These are phyloP conservation scores for Macrosoma leucophasiata DNA, from an alignment of 2,888 invertebrate genomes.

Conservation along the genomic window DNA sequence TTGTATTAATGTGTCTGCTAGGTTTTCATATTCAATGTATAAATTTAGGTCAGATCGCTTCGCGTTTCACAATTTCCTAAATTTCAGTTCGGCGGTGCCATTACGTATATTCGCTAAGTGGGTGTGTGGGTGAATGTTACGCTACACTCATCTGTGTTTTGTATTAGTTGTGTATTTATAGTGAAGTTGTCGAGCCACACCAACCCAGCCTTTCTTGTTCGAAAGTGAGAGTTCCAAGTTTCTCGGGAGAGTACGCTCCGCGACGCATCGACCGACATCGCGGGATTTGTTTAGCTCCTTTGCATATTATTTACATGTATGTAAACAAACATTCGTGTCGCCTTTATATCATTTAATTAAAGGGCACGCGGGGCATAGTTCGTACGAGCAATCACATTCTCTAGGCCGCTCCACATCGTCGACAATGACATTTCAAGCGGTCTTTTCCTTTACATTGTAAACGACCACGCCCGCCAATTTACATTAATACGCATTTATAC, in stretches of 20 bases:
- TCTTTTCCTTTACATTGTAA: too few relatives aligned
- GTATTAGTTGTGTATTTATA: constrained; percentile 44
- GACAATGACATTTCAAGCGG: constrained; percentile 9
- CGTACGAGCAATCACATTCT: constrained; percentile 1
- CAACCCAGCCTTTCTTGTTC: constrained; percentile 54
- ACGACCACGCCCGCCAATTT: constrained; percentile 31
- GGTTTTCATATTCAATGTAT: constrained; percentile 35
- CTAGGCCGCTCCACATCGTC: constrained; percentile 12
- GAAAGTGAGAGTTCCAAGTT: constrained; percentile 68
- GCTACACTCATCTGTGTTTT: constrained; percentile 41
- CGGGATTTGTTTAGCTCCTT: constrained; percentile 33
- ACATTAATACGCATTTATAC: too few relatives aligned
- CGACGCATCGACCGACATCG: constrained; percentile 42
- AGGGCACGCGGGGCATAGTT: neutral
- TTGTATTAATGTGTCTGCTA: constrained; percentile 46
- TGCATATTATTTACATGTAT: neutral
- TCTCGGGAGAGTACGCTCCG: constrained; percentile 44
- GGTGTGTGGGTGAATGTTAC: constrained; percentile 42
- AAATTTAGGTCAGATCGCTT: constrained; percentile 33
- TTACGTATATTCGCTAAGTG: constrained; percentile 7
- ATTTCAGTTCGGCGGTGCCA: constrained; percentile 4
- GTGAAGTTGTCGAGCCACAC: constrained; percentile 44
- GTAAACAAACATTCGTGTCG: constrained; percentile 15
- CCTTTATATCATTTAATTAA: constrained; percentile 1
- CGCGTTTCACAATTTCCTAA: neutral